Percentiles rank a stretch among this genome's conserved stretches.
Evolutionary conservation across 2,113 vertebrate species (phyloP).

Genomic region (Peromyscus leucopus): DNA sequence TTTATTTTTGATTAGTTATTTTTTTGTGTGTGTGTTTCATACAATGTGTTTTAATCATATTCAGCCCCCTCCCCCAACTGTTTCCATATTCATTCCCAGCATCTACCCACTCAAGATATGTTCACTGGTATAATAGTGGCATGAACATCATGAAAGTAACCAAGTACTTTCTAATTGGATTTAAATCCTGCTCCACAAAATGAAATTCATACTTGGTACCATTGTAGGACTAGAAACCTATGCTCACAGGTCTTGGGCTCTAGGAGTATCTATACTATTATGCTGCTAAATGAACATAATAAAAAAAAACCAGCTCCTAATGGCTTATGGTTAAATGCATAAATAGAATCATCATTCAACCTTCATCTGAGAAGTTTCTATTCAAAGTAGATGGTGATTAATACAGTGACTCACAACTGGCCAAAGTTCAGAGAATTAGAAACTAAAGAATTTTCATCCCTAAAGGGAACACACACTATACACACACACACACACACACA

Average conservation of each 20-base stretch:
- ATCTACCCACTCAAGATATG: background rate
- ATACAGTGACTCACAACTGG: no score
- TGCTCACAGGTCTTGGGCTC: background rate
- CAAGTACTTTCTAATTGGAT: background rate
- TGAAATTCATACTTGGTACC: background rate
- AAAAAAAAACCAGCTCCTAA: no score
- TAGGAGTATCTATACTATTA: background rate
- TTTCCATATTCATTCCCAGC: background rate
- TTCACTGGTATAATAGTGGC: background rate
- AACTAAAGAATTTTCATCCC: background rate
- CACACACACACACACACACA: no score
- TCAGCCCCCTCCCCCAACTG: background rate
- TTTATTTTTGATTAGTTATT: background rate
- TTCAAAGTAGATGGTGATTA: no score
- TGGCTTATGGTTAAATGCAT: no score
- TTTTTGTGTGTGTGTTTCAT: background rate
- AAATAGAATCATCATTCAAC: no score
- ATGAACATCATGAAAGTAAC: background rate
- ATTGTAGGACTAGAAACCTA: background rate
- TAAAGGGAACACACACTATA: no score
- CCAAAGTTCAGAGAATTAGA: no score
- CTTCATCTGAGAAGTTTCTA: no score
- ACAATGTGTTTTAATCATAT: background rate
- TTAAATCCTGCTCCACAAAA: background rate
- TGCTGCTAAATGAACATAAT: background rate